Base-by-base conservation (phyloP, 53 echinoderm and acorn worm genomes). In the Henricia sp. region DNA sequence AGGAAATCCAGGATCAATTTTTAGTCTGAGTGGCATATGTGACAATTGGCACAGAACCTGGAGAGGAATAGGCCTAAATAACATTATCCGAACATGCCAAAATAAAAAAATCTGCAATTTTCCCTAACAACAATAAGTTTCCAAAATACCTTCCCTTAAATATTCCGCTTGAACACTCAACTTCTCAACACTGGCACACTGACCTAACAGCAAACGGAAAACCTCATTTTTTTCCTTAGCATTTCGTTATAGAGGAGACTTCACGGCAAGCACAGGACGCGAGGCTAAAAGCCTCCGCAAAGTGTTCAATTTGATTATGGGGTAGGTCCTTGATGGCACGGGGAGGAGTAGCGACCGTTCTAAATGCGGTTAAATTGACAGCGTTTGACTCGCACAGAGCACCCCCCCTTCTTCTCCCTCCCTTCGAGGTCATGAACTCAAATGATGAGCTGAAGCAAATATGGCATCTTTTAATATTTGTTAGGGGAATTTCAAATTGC, bases 241-340 rank as follows among this genome's bases (percentile, higher is more conserved):
- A 32, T 32, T 60, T 56, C 27, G 24, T 23, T 23, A 56, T 60
- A 23, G 6, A 13, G 33, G 32, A 32, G 20, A 26, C 56, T 56
- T 28, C n/a, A 56, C 56, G 27, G 25, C 25, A 56, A 9, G 25
- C 6, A 2, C 56, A 4, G 70, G 43, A 46, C 63, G 34, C 14
- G 17, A 34, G 48, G 62, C 46, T 78, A 78, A 78, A 78, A 78
- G 78, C 78, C 78, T 62, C 30, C 4, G 30, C 56, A 55, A 43
- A 76, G 59, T 76, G 78, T 46, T 63, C 78, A 78, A 78, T 78
- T 78, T 78, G 63, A 78, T 78, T 78, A 78, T 63, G 62, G 6
- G 28, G 43, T 34, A 46, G 44, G 30, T 60, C 64, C 62, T 62
- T 44, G 78, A 72, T 52, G 53, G 34, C 33, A 25, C 52, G 8